Evolutionary conservation across 2,888 invertebrate species (phyloP).

Genomic region (Heliconius ismenius): DNA sequence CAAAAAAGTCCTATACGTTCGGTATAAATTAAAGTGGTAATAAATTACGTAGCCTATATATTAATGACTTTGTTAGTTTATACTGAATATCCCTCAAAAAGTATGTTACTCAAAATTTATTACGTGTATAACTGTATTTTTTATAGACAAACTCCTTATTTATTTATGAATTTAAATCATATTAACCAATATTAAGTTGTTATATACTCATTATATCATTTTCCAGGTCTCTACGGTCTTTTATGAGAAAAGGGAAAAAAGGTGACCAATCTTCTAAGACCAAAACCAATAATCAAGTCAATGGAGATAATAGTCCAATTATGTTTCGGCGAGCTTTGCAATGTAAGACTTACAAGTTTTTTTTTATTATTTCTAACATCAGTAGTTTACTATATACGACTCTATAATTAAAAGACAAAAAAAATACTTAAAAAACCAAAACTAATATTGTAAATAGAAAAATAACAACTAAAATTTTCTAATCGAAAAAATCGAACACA

Average conservation of each 20-base stretch:
- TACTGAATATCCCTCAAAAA: not conserved
- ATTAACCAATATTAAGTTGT: too few relatives aligned
- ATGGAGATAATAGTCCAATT: slow-evolving; percentile 71
- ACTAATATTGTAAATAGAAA: too few relatives aligned
- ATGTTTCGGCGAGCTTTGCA: slow-evolving; percentile 69
- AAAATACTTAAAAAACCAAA: too few relatives aligned
- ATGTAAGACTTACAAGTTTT: slow-evolving; percentile 58
- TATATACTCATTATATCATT: not conserved
- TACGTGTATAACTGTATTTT: too few relatives aligned
- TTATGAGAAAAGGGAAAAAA: slow-evolving; percentile 78
- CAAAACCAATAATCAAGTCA: slow-evolving; percentile 52
- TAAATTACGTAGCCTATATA: too few relatives aligned
- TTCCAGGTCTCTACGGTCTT: slow-evolving; percentile 76
- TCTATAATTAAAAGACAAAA: not conserved
- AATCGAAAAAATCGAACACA: too few relatives aligned
- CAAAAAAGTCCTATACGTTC: not conserved
- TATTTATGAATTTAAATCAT: too few relatives aligned
- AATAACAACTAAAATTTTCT: too few relatives aligned
- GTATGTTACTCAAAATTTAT: too few relatives aligned
- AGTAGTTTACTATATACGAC: not conserved
- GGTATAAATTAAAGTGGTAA: not conserved
- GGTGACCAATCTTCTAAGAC: slow-evolving; percentile 52
- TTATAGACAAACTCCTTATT: too few relatives aligned
- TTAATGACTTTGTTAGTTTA: too few relatives aligned
- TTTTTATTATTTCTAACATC: slow-evolving; percentile 26